Conservation (phyloP, 1,140 invertebrate species). For the Procambarus virginalis region DNA sequence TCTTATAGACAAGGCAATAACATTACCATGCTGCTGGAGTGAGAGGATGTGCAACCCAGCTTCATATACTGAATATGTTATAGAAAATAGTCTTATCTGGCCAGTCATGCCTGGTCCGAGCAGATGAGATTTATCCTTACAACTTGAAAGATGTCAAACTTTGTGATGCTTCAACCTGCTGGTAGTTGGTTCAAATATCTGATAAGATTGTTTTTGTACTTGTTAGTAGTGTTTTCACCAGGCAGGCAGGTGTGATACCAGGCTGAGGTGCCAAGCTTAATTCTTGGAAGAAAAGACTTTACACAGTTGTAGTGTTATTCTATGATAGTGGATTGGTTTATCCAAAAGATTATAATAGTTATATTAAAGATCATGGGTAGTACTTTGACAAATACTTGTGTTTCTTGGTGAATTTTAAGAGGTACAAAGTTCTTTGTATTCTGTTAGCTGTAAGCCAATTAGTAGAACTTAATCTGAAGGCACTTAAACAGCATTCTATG, state of each 20-base stretch:
- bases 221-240: constrained; percentile 40
- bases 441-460: constrained; percentile 42
- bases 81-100: constrained; percentile 33
- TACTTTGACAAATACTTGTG: constrained; percentile 52
- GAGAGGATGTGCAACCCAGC: constrained; percentile 27
- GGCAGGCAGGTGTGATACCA: constrained; percentile 31
- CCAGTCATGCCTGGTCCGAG: constrained; percentile 30
- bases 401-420: constrained; percentile 58
- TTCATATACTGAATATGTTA: not conserved
- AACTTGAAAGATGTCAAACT: constrained; percentile 19
- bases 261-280: constrained; percentile 59
- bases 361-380: constrained; percentile 37
- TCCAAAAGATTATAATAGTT: constrained; percentile 54
- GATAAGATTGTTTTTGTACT: constrained; percentile 38
- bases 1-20: constrained; percentile 51
- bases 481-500: constrained; percentile 42
- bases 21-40: constrained; percentile 41
- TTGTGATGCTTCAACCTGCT: constrained; percentile 33
- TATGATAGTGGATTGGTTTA: constrained; percentile 54
- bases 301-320: constrained; percentile 41
- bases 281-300: constrained; percentile 17
- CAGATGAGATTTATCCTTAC: constrained; percentile 19
- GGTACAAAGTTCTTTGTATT: constrained; percentile 66
- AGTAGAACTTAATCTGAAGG: constrained; percentile 47
- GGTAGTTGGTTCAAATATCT: constrained; percentile 42